These are phyloP conservation scores for Diadophis punctatus DNA, from an alignment of 2,113 vertebrate genomes.

Conservation along the genomic window DNA sequence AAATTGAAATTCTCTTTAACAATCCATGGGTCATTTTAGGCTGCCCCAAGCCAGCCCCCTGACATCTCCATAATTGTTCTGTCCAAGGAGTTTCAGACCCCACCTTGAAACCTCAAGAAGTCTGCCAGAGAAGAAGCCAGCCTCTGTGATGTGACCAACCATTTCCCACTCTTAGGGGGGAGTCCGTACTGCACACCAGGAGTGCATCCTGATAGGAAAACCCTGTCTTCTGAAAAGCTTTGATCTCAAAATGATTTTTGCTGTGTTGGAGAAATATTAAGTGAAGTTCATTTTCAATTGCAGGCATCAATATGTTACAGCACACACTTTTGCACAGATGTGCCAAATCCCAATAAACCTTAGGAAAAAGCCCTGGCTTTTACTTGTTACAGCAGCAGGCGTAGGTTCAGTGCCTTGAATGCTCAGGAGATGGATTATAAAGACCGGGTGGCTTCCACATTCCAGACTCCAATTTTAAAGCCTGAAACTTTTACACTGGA, in stretches of 20 bases:
- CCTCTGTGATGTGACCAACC: background rate
- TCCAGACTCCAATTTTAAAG: background rate
- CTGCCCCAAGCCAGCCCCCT: background rate
- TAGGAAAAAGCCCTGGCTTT: background rate
- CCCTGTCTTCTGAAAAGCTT: constrained; percentile 17
- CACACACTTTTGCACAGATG: constrained; percentile 26
- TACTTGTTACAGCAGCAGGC: background rate
- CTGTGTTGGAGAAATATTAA: background rate
- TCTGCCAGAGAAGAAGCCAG: background rate
- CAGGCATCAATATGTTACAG: constrained; percentile 1
- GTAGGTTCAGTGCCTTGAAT: background rate
- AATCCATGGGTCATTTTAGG: background rate
- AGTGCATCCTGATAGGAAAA: constrained; percentile 14
- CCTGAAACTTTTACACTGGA: background rate
- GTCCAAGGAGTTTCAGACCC: background rate
- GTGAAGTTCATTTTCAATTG: constrained; percentile 3
- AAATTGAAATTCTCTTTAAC: background rate
- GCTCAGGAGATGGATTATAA: background rate
- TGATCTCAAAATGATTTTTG: constrained; percentile 16
- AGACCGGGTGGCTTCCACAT: background rate
- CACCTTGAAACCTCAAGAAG: background rate
- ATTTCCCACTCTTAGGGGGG: background rate
- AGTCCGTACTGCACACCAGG: background rate
- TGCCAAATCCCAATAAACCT: background rate
- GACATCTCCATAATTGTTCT: background rate